Conservation (phyloP, 2,888 invertebrate genomes). For the Diarsia mendica region DNA sequence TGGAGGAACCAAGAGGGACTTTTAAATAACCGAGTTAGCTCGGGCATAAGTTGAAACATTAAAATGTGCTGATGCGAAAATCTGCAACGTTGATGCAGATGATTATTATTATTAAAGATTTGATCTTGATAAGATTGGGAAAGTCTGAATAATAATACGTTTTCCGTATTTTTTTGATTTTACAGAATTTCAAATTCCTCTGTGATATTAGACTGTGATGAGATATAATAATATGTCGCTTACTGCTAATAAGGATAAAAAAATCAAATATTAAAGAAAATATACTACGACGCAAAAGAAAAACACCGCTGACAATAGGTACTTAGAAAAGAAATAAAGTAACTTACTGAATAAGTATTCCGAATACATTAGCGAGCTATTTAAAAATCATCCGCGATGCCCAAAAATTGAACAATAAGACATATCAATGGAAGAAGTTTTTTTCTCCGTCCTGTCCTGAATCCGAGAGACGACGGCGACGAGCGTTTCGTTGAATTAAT, state of each 20-base stretch:
- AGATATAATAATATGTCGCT: not conserved
- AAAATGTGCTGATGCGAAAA: constrained; percentile 55
- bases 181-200: not conserved
- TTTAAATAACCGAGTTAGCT: constrained; percentile 62
- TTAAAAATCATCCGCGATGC: constrained; percentile 66
- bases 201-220: not conserved
- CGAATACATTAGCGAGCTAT: constrained; percentile 57
- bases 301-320: constrained; percentile 23
- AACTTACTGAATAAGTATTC: constrained; percentile 54
- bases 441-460: constrained; percentile 67
- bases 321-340: constrained; percentile 29
- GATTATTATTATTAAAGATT: constrained; percentile 22
- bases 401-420: constrained; percentile 73
- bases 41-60: constrained; percentile 49
- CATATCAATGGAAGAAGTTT: constrained; percentile 75
- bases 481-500: constrained; percentile 84
- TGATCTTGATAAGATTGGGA: constrained; percentile 19
- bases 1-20: constrained; percentile 62
- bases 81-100: constrained; percentile 48
- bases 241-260: not conserved
- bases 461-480: constrained; percentile 76
- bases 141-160: not conserved
- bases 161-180: not conserved
- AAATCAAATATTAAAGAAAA: not conserved
- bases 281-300: constrained; percentile 4